phyloP scores from a whole-genome alignment of 2,888 invertebrate species.

The Frankliniella intonsa region DNA sequence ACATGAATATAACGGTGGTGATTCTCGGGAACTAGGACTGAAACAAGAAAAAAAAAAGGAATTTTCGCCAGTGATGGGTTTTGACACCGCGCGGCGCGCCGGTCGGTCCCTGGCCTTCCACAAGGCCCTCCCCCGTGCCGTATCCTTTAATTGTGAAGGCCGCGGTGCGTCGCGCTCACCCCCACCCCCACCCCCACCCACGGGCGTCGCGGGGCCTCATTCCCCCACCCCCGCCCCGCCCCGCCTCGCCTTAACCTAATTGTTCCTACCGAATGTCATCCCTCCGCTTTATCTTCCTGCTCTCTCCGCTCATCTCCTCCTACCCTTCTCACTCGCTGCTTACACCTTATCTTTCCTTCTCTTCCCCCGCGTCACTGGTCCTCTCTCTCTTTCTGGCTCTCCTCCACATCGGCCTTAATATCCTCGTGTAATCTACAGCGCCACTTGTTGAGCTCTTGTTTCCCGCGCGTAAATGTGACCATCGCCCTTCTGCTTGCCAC shows the following conservation, averaged over 20 bases:
- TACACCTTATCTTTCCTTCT: too few relatives aligned
- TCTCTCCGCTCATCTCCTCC: too few relatives aligned
- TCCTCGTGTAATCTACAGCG: too few relatives aligned
- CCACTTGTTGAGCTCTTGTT: too few relatives aligned
- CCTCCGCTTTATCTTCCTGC: too few relatives aligned
- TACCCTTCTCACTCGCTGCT: too few relatives aligned
- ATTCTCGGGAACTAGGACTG: not conserved
- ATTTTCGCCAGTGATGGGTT: not conserved
- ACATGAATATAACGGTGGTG: too few relatives aligned
- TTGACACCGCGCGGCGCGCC: not conserved
- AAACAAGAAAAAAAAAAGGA: not conserved
- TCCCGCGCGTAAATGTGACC: too few relatives aligned
- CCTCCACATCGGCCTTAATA: too few relatives aligned
- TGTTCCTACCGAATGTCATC: not conserved
- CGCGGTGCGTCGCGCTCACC: not conserved
- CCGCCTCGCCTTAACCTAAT: not conserved
- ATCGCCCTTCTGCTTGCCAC: too few relatives aligned
- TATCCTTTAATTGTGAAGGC: not conserved
- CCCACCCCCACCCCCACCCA: not conserved
- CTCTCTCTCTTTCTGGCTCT: too few relatives aligned
- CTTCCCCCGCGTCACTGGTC: too few relatives aligned
- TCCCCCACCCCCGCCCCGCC: not conserved
- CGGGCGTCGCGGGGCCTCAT: not conserved
- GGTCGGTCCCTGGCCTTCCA: not conserved
- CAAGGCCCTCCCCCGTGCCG: not conserved